Conservation (phyloP, 2,113 vertebrate species). For the Phasianus colchicus region DNA sequence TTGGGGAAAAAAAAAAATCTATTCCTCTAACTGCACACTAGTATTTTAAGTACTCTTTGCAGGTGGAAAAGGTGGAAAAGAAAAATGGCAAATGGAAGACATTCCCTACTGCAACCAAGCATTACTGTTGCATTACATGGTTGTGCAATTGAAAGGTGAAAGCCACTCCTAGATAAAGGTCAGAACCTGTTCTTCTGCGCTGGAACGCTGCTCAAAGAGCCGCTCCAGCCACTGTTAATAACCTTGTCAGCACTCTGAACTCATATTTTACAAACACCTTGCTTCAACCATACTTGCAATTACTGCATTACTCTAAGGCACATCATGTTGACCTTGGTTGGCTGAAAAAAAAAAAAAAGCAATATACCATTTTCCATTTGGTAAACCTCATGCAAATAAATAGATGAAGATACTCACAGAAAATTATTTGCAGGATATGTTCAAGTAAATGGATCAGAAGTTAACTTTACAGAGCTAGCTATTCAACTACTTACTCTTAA, state of each 20-base stretch:
- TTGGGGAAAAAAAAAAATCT: background rate
- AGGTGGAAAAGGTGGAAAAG: background rate
- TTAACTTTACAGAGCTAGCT: background rate
- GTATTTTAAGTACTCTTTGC: background rate
- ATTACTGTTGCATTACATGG: background rate
- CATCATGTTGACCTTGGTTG: slow-evolving; percentile 30
- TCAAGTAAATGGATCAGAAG: background rate
- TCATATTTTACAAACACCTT: slow-evolving; percentile 59
- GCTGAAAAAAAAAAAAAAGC: background rate
- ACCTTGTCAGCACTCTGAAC: slow-evolving; percentile 45
- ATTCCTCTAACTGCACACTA: background rate
- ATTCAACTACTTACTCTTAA: background rate
- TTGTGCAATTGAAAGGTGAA: slow-evolving; percentile 9
- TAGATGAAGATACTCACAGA: background rate
- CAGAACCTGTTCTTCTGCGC: slow-evolving; percentile 40
- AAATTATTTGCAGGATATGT: background rate
- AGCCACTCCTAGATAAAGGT: slow-evolving; percentile 54
- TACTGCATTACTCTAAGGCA: slow-evolving; percentile 45
- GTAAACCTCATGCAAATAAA: background rate
- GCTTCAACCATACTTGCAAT: slow-evolving; percentile 48
- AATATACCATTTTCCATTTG: slow-evolving; percentile 29
- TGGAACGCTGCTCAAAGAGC: slow-evolving; percentile 18
- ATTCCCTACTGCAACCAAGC: background rate
- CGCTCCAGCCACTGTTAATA: slow-evolving; percentile 54
- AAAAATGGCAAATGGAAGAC: background rate